Evolutionary conservation across 2,113 vertebrate species (phyloP), one percentile per base, ranked within the genome.

Genomic region (Grus americana): DNA sequence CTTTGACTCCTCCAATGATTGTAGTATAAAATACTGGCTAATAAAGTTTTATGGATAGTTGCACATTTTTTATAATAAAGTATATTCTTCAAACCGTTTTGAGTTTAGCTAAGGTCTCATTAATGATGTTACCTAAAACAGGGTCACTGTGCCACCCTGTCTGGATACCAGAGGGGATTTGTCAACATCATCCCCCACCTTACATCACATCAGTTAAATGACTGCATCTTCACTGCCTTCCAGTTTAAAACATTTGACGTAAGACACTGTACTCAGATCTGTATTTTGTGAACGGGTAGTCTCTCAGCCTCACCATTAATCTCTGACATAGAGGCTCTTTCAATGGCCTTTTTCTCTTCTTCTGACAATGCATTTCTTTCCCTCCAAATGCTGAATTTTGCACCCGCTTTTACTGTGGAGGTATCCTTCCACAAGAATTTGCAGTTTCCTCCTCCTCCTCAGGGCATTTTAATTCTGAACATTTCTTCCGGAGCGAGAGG

Each of bases 1-100:
- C 84, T 93, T 52, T 72, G 52, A 70, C 70, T 93, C 91, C 79
- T 80, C 50, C 26, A 78, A 52, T 61, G 47, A 92, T 0, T 96
- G 67, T 88, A 94, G 86, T 63, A 79, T 38, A 93, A 86, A 82
- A 72, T 81, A 95, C 19, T 92, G 75, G 68, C 93, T 93, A 96
- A 86, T 63, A 86, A 65, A 93, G n/a, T 86, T 86, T 96, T 95
- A 86, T 47, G 91, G 79, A 79, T 52, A 92, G 72, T 13, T 71
- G 83, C 73, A 76, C 55, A 57, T 79, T 97, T 42, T 98, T 97
- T 85, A 85, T 91, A 97, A 97, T 97, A 96, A 98, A 97, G 36
- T 79, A 94, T 93, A 91, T 94, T 95, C 49, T 95, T 96, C 76
- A 97, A 97, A 86, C 84, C 16, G 21, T 67, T 96, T 85, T 89